Evolutionary conservation across 2,797 vertebrate species (phyloP).

Genomic region (Loris lydekkerianus): DNA sequence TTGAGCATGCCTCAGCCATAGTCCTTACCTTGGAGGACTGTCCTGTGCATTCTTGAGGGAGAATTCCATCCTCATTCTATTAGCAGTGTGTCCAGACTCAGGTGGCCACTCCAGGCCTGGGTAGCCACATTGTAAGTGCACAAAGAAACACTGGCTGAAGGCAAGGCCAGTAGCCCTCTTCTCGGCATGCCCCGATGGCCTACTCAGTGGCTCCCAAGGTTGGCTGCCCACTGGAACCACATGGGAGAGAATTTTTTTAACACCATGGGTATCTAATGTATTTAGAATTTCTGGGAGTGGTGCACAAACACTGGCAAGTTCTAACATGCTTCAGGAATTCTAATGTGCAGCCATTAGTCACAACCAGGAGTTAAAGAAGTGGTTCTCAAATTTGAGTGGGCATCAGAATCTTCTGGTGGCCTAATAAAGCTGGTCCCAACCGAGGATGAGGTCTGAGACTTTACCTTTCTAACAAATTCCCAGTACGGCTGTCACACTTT

Average conservation of each 20-base stretch:
- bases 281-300: not conserved
- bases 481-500: not conserved
- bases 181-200: not conserved
- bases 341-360: not conserved
- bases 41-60: not conserved
- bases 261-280: not conserved
- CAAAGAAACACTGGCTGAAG: not conserved
- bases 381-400: not conserved
- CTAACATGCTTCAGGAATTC: not conserved
- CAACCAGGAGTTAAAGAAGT: not conserved
- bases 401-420: not conserved
- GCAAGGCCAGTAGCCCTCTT: not conserved
- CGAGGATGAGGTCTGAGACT: not conserved
- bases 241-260: not conserved
- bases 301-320: not conserved
- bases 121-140: too few species aligned
- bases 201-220: not conserved
- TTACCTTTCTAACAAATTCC: conserved; percentile 24
- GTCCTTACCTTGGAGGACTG: not conserved
- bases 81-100: not conserved
- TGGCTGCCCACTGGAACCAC: not conserved
- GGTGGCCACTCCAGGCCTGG: not conserved
- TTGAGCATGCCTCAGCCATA: not conserved
- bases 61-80: not conserved
- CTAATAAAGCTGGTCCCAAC: not conserved